phyloP scores from a whole-genome alignment of 1,140 invertebrate species.

The Manduca sexta region DNA sequence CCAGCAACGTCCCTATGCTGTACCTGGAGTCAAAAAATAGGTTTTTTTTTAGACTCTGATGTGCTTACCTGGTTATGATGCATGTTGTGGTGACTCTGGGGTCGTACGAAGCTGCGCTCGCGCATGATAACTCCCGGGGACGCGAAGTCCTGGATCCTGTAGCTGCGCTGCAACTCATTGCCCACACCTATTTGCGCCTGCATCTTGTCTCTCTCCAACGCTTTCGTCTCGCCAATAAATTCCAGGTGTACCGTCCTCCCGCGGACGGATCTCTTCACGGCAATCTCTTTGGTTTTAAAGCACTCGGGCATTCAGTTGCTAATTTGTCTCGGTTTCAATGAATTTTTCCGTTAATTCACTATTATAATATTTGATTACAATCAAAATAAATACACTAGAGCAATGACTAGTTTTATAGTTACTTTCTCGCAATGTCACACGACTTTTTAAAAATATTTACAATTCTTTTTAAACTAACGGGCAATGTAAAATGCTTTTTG shows the following conservation, averaged over 20 bases:
- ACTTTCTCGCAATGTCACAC: slow-evolving; percentile 46
- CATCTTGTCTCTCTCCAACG: slow-evolving; percentile 32
- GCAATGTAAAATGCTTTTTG: slow-evolving; percentile 45
- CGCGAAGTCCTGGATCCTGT: slow-evolving; percentile 70
- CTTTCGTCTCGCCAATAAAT: not conserved
- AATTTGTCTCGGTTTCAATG: slow-evolving; percentile 17
- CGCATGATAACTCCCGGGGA: slow-evolving; percentile 73
- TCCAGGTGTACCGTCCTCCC: not conserved
- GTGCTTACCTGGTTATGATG: slow-evolving; percentile 66
- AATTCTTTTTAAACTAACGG: slow-evolving; percentile 31
- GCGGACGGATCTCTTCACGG: not conserved
- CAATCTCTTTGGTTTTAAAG: slow-evolving; percentile 27
- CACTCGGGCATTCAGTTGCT: slow-evolving; percentile 15
- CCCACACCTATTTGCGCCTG: slow-evolving; percentile 60
- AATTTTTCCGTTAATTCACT: slow-evolving; percentile 29
- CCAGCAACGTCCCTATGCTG: too few relatives aligned
- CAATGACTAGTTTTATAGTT: slow-evolving; percentile 68
- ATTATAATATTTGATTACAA: slow-evolving; percentile 29
- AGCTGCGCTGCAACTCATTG: slow-evolving; percentile 67
- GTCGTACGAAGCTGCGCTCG: slow-evolving; percentile 76
- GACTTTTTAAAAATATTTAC: slow-evolving; percentile 34
- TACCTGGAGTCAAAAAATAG: too few relatives aligned
- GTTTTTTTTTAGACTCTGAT: too few relatives aligned
- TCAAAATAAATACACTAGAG: slow-evolving; percentile 69
- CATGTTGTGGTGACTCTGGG: slow-evolving; percentile 74